These are phyloP conservation scores for Sebastes jordani DNA, from an alignment of 2,797 vertebrate genomes.

Conservation along the genomic window DNA sequence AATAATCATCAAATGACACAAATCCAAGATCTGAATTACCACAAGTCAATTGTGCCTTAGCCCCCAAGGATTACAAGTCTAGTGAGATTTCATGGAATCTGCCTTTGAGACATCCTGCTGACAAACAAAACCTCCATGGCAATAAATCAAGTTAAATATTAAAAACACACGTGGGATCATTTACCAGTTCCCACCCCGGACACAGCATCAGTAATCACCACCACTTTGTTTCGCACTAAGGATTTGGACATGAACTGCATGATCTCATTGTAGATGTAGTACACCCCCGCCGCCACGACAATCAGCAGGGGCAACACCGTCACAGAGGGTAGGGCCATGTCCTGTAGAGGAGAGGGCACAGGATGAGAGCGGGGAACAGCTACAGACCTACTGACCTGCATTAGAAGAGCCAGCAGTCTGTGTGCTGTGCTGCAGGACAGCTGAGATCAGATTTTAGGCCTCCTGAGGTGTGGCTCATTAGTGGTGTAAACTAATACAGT, in stretches of 20 bases:
- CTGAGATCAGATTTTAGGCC: slow-evolving; percentile 1
- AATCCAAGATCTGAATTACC: background rate
- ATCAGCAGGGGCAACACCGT: slow-evolving; percentile 89
- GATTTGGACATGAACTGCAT: slow-evolving; percentile 90
- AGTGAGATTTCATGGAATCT: background rate
- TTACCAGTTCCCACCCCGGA: slow-evolving; percentile 93
- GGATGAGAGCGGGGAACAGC: background rate
- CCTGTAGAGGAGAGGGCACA: slow-evolving; percentile 55
- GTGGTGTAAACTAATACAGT: background rate
- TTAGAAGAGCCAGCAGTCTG: background rate
- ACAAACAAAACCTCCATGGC: background rate
- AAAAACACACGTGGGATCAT: slow-evolving; percentile 5
- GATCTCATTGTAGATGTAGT: slow-evolving; percentile 92
- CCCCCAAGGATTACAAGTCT: background rate
- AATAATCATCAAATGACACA: background rate
- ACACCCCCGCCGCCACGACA: slow-evolving; percentile 87
- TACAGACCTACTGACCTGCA: slow-evolving; percentile 22
- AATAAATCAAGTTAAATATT: background rate
- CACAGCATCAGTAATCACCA: slow-evolving; percentile 94
- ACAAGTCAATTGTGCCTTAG: background rate
- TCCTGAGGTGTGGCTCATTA: background rate
- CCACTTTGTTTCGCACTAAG: slow-evolving; percentile 92
- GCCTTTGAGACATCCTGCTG: background rate
- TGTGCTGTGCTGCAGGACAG: background rate
- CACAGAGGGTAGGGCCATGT: slow-evolving; percentile 86